These are phyloP conservation scores for Probaryconus sp. DNA, from an alignment of 1,140 invertebrate genomes.

Conservation along the genomic window DNA sequence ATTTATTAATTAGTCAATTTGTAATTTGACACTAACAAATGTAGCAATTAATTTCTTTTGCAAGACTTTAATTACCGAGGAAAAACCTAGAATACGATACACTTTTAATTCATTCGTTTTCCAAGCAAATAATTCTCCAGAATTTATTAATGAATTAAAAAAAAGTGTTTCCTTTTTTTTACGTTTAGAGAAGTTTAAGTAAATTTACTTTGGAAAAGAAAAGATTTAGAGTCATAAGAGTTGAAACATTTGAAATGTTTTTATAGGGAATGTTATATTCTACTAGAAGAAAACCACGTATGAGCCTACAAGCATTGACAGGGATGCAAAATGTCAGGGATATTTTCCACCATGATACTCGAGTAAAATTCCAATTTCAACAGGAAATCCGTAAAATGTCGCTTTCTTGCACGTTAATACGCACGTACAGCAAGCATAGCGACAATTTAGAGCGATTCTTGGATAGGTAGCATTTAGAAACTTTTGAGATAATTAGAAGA, in stretches of 20 bases:
- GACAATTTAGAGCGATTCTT: conserved; percentile 32
- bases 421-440: conserved; percentile 41
- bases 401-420: conserved; percentile 21
- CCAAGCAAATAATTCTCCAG: conserved; percentile 8
- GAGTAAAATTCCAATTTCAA: conserved; percentile 55
- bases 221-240: neutral
- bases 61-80: too few species aligned
- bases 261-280: conserved; percentile 60
- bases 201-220: neutral
- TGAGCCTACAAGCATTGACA: conserved; percentile 59
- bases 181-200: too few species aligned
- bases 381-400: conserved; percentile 7
- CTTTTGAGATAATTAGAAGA: neutral
- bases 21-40: too few species aligned
- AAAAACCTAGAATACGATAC: too few species aligned
- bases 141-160: neutral
- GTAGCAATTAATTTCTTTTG: too few species aligned
- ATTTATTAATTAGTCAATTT: too few species aligned
- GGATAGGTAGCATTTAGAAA: neutral
- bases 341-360: conserved; percentile 56
- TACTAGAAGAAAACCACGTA: conserved; percentile 60
- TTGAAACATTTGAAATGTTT: conserved; percentile 41
- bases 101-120: conserved; percentile 1
- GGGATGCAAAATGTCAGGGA: too few species aligned
- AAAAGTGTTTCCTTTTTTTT: neutral